phyloP scores from a whole-genome alignment of 2,888 invertebrate genomes.

The Apamea crenata region DNA sequence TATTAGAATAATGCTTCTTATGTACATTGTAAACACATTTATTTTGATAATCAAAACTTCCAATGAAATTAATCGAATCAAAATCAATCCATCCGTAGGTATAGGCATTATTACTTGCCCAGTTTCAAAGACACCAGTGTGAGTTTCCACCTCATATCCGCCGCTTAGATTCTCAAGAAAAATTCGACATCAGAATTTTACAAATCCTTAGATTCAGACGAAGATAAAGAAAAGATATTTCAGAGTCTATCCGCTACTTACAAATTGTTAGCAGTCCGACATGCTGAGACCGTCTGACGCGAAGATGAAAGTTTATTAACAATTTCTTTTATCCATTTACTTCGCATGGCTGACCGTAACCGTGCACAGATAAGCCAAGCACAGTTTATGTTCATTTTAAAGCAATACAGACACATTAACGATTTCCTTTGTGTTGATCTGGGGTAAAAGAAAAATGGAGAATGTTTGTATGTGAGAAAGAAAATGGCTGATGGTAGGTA shows the following conservation, averaged over 20 bases:
- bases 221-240: slow-evolving; percentile 13
- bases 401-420: slow-evolving; percentile 53
- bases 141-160: background rate
- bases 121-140: background rate
- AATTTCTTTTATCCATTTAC: slow-evolving; percentile 64
- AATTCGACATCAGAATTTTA: background rate
- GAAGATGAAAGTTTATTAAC: slow-evolving; percentile 62
- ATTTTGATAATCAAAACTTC: background rate
- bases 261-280: slow-evolving; percentile 23
- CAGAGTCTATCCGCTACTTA: slow-evolving; percentile 5
- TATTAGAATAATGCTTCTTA: background rate
- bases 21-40: no score
- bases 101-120: background rate
- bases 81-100: background rate
- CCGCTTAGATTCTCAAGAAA: background rate
- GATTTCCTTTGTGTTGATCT: slow-evolving; percentile 53
- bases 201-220: background rate
- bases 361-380: slow-evolving; percentile 49
- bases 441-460: slow-evolving; percentile 34
- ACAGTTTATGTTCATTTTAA: slow-evolving; percentile 54
- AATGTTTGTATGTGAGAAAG: slow-evolving; percentile 17
- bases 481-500: background rate
- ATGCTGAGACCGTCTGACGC: slow-evolving; percentile 28
- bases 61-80: background rate
- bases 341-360: slow-evolving; percentile 51